Evolutionary conservation across 2,888 invertebrate genomes (phyloP).

Genomic region (Pollenia labialis): DNA sequence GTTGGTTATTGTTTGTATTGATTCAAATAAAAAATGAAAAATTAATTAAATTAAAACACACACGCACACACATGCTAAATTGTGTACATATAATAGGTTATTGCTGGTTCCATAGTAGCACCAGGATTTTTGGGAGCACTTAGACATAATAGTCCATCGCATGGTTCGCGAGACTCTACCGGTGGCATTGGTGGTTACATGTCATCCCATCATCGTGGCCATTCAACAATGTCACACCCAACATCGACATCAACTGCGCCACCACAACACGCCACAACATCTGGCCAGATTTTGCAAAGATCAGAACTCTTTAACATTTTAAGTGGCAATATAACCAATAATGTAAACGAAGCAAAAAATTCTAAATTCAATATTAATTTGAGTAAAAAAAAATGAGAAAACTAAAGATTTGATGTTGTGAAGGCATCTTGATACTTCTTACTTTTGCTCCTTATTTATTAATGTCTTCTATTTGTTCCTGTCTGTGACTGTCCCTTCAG

Average conservation of each 20-base stretch:
- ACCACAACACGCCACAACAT: conserved; percentile 71
- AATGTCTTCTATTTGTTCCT: conserved; percentile 47
- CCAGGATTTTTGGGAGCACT: conserved; percentile 83
- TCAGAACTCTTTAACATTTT: conserved; percentile 77
- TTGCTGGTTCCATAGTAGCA: conserved; percentile 83
- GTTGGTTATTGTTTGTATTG: conserved; percentile 20
- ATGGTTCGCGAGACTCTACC: conserved; percentile 77
- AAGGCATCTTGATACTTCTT: conserved; percentile 64
- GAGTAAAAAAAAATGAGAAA: conserved; percentile 49
- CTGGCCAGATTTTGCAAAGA: conserved; percentile 74
- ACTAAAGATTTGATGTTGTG: conserved; percentile 67
- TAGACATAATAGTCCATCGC: conserved; percentile 82
- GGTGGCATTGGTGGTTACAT: conserved; percentile 74
- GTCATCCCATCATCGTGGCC: conserved; percentile 61
- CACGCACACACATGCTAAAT: conserved; percentile 63
- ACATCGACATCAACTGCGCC: conserved; percentile 68
- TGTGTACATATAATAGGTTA: conserved; percentile 77
- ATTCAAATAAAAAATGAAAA: conserved; percentile 23
- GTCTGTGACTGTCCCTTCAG: conserved; percentile 51
- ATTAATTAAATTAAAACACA: conserved; percentile 44
- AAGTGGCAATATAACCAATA: conserved; percentile 79
- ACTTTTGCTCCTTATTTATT: conserved; percentile 50
- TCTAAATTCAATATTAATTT: conserved; percentile 42
- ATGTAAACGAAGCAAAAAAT: conserved; percentile 77
- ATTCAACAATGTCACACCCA: conserved; percentile 73